Evolutionary conservation across 2,797 vertebrate species (phyloP).

Genomic region (Craterocephalus amniculus): DNA sequence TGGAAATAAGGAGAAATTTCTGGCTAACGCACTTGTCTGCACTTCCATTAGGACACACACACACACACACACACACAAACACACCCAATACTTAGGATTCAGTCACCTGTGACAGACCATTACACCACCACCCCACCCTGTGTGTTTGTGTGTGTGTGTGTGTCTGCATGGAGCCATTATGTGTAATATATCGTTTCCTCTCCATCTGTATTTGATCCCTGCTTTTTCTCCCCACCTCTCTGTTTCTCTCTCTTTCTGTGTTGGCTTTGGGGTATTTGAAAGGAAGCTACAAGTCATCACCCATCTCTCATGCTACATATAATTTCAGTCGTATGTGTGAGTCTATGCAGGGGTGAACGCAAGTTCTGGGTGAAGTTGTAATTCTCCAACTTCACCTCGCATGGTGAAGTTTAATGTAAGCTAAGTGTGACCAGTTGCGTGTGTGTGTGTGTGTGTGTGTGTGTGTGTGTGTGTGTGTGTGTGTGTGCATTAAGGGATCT

Average conservation of each 20-base stretch:
- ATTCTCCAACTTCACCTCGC: conserved; percentile 55
- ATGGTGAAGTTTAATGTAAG: conserved; percentile 29
- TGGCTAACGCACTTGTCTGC: not conserved
- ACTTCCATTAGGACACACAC: not conserved
- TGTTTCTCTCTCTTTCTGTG: conserved; percentile 19
- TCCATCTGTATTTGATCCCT: conserved; percentile 69
- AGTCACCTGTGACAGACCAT: conserved; percentile 79
- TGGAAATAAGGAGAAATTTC: too few species aligned
- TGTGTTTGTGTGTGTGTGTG: conserved; percentile 45
- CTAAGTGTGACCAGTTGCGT: not conserved
- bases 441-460: not conserved
- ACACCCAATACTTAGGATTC: conserved; percentile 59
- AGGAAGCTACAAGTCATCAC: conserved; percentile 69
- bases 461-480: not conserved
- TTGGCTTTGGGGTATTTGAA: conserved; percentile 57
- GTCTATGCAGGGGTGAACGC: not conserved
- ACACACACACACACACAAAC: conserved; percentile 1
- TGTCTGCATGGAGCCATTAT: conserved; percentile 74
- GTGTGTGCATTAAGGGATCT: conserved; percentile 35
- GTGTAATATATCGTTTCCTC: conserved; percentile 80
- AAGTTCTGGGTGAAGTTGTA: conserved; percentile 52
- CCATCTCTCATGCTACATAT: conserved; percentile 40
- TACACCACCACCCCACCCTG: conserved; percentile 64
- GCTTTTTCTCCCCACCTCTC: conserved; percentile 48
- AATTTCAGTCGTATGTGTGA: conserved; percentile 19